Evolutionary conservation across 2,113 vertebrate genomes (phyloP).

Genomic region (Lutjanus erythropterus): DNA sequence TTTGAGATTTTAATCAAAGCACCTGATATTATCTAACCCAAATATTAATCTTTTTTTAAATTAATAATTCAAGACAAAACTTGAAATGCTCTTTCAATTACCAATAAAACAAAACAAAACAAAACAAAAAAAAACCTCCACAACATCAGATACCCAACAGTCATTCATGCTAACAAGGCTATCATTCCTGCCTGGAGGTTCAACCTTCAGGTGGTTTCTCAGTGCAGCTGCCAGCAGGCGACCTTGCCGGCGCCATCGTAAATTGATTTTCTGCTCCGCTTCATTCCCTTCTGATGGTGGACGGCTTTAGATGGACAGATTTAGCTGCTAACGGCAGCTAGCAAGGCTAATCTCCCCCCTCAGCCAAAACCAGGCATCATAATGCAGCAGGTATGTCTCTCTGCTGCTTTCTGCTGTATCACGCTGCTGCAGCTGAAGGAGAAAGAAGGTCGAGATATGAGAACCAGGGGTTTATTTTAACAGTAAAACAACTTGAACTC

Average conservation of each 20-base stretch:
- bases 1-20: no score
- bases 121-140: no score
- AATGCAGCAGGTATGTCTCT: conserved; percentile 5
- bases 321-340: conserved; percentile 16
- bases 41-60: no score
- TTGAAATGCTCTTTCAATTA: no score
- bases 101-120: neutral
- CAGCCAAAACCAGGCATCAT: neutral
- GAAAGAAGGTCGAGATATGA: neutral
- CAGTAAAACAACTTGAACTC: neutral
- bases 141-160: neutral
- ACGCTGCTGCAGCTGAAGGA: conserved; percentile 22
- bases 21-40: no score
- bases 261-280: conserved; percentile 48
- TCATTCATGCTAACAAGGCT: neutral
- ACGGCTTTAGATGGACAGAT: conserved; percentile 38
- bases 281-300: neutral
- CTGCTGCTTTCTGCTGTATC: conserved; percentile 18
- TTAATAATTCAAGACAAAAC: no score
- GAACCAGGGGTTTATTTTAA: conserved; percentile 1
- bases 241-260: conserved; percentile 1
- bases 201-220: conserved; percentile 36
- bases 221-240: neutral
- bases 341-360: conserved; percentile 10
- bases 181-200: neutral